Conservation (phyloP, 1,140 invertebrate species). For the Aphaenogaster rudis region DNA sequence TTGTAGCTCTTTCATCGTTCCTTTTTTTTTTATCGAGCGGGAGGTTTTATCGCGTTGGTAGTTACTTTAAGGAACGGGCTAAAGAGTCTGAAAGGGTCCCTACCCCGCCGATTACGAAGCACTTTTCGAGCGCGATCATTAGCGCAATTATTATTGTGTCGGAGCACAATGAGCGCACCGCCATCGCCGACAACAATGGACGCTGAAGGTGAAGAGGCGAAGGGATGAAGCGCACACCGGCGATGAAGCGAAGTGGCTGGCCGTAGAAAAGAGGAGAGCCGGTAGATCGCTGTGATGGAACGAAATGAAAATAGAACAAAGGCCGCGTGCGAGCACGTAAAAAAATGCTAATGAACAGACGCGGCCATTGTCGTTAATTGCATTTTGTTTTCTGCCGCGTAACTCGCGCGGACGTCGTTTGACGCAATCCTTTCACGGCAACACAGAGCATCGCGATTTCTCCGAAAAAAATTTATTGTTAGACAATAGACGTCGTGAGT, state of each 20-base stretch:
- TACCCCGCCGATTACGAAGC: conserved; percentile 77
- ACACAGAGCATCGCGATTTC: conserved; percentile 40
- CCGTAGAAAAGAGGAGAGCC: conserved; percentile 53
- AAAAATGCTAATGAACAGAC: conserved; percentile 82
- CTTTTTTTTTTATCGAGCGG: conserved; percentile 9
- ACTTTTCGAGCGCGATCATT: conserved; percentile 83
- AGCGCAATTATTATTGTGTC: conserved; percentile 85
- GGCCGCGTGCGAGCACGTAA: conserved; percentile 76
- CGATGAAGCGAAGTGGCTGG: conserved; percentile 48
- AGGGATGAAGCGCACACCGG: conserved; percentile 66
- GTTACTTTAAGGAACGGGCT: conserved; percentile 64
- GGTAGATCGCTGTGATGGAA: conserved; percentile 54
- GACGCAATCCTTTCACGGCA: conserved; percentile 47
- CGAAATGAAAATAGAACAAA: conserved; percentile 69
- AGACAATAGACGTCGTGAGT: background rate
- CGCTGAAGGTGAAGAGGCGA: conserved; percentile 75
- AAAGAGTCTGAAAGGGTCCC: conserved; percentile 67
- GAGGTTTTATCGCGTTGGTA: conserved; percentile 50
- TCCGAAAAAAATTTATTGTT: conserved; percentile 26
- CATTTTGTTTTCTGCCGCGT: conserved; percentile 65
- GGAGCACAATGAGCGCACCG: conserved; percentile 81
- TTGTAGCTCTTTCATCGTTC: conserved; percentile 20
- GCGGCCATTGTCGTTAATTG: conserved; percentile 65
- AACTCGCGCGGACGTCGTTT: conserved; percentile 59
- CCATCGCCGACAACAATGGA: conserved; percentile 79